Evolutionary conservation across 37 sponge, comb jelly and placozoan species (phyloP).

Genomic region (Beroe ovata): DNA sequence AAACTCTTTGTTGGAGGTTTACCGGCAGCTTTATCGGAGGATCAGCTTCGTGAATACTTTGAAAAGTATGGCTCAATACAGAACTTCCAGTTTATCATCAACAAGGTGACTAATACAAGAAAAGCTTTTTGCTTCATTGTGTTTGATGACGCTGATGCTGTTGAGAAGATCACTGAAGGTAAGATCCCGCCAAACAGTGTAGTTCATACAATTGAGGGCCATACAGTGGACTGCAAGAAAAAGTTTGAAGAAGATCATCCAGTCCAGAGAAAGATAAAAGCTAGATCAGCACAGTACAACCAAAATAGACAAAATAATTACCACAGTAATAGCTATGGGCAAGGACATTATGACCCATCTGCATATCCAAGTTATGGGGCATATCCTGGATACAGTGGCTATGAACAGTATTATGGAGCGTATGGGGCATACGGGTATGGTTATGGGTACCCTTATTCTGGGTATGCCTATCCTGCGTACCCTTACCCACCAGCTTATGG

Average conservation of each 20-base stretch:
- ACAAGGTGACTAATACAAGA: conserved; percentile 51
- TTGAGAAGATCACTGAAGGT: conserved; percentile 53
- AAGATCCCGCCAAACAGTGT: conserved; percentile 65
- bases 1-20: conserved; percentile 60
- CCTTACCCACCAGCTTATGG: conserved; percentile 19
- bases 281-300: conserved; percentile 40
- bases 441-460: conserved; percentile 5
- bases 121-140: conserved; percentile 62
- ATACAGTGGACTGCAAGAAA: conserved; percentile 65
- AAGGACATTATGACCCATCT: conserved; percentile 10
- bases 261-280: conserved; percentile 61
- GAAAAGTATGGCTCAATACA: conserved; percentile 34
- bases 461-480: conserved; percentile 33
- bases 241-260: conserved; percentile 67
- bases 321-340: neutral
- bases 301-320: conserved; percentile 1
- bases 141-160: conserved; percentile 32
- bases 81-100: conserved; percentile 64
- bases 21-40: conserved; percentile 38
- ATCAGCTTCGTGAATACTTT: conserved; percentile 25
- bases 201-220: conserved; percentile 65
- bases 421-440: conserved; percentile 48
- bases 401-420: conserved; percentile 66
- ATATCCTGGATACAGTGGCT: conserved; percentile 49
- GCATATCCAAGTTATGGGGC: conserved; percentile 52